Conservation (phyloP, 2,888 invertebrate species). For the Acholoe squamosa region DNA sequence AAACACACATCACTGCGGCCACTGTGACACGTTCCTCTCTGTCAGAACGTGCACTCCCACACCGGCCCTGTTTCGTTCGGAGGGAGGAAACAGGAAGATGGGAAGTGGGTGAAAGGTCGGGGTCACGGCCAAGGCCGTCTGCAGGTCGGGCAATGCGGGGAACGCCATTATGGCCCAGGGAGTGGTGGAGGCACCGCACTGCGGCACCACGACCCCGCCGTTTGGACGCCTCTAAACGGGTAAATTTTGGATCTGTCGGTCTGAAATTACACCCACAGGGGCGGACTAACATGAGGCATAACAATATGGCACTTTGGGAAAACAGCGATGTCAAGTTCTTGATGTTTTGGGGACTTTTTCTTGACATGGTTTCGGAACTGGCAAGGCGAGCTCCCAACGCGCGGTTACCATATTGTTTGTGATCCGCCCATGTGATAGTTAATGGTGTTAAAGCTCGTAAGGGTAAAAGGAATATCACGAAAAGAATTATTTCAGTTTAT, state of each 20-base stretch:
- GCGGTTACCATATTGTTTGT: slow-evolving; percentile 58
- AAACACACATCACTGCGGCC: too few species aligned
- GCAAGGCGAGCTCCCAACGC: too few species aligned
- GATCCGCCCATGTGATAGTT: slow-evolving; percentile 58
- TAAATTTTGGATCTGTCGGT: background rate
- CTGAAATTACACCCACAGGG: background rate
- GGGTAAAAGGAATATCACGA: background rate
- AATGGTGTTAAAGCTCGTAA: background rate
- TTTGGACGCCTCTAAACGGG: background rate
- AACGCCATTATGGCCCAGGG: slow-evolving; percentile 46
- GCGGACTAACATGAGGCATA: background rate
- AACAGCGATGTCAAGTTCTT: background rate
- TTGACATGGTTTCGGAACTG: background rate
- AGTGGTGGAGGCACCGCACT: slow-evolving; percentile 18
- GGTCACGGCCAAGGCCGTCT: background rate
- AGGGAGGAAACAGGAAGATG: too few species aligned
- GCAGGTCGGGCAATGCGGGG: slow-evolving; percentile 42
- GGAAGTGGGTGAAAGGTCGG: background rate
- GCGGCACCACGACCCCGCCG: background rate
- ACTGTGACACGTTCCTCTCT: too few species aligned
- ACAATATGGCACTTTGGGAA: background rate
- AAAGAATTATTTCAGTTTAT: too few species aligned
- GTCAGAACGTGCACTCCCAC: too few species aligned
- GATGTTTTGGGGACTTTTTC: slow-evolving; percentile 32
- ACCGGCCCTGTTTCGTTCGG: too few species aligned